A percentile compares a stretch with the other conserved stretches of the same genome.
These are phyloP conservation scores for Popillia japonica DNA, from an alignment of 1,140 invertebrate genomes.

Conservation along the genomic window DNA sequence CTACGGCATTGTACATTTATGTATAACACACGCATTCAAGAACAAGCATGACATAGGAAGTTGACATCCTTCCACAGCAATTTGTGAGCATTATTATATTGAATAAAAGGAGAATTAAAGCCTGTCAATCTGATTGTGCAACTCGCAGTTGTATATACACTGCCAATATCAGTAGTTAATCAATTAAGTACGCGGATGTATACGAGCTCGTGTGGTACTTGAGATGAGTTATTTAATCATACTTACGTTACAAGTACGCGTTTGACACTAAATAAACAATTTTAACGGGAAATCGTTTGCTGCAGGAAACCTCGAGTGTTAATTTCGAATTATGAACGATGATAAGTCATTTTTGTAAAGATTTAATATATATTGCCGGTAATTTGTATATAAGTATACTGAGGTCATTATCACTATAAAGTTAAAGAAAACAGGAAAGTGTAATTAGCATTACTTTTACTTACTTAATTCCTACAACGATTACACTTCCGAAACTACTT, in stretches of 20 bases:
- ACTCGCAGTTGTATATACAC: neutral
- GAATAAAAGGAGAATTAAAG: neutral
- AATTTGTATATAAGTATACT: too few relatives aligned
- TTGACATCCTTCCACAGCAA: neutral
- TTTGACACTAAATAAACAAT: slow-evolving; percentile 29
- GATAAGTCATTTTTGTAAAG: neutral
- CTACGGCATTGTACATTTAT: neutral
- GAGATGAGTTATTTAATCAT: slow-evolving; percentile 21
- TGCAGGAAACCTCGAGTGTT: neutral
- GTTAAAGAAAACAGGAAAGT: too few relatives aligned
- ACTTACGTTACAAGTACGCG: slow-evolving; percentile 15
- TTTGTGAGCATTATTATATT: neutral
- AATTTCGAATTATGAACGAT: neutral
- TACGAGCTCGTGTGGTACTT: slow-evolving; percentile 1
- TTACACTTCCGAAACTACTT: too few relatives aligned
- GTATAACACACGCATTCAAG: neutral
- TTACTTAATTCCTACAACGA: too few relatives aligned
- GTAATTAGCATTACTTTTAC: too few relatives aligned
- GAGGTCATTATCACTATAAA: too few relatives aligned
- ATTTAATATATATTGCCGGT: neutral
- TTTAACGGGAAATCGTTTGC: neutral
- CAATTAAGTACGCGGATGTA: slow-evolving; percentile 24
- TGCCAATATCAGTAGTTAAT: slow-evolving; percentile 20
- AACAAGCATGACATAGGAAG: neutral
- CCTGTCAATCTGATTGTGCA: slow-evolving; percentile 1